Evolutionary conservation across 2,888 invertebrate species (phyloP).

Genomic region (Scaptomyza flava): DNA sequence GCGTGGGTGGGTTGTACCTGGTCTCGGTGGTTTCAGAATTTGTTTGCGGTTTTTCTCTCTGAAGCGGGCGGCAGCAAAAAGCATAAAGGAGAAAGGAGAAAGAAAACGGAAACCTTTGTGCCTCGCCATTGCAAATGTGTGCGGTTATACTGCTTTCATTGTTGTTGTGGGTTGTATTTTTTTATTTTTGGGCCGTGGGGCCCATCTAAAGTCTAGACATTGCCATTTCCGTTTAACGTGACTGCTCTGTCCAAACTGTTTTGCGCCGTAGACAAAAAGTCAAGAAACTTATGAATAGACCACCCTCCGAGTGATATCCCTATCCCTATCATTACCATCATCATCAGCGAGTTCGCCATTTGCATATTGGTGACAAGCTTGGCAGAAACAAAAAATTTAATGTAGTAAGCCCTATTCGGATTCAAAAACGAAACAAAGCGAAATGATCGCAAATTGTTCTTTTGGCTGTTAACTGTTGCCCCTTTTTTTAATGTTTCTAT

Average conservation of each 20-base stretch:
- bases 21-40: constrained; percentile 51
- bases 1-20: background rate
- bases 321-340: constrained; percentile 23
- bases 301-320: constrained; percentile 21
- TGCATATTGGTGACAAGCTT: constrained; percentile 52
- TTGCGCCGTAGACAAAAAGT: constrained; percentile 13
- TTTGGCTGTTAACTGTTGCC: constrained; percentile 16
- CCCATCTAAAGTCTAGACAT: constrained; percentile 69
- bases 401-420: constrained; percentile 3
- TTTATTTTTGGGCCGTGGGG: constrained; percentile 20
- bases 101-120: constrained; percentile 59
- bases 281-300: constrained; percentile 14
- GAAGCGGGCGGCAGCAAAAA: constrained; percentile 25
- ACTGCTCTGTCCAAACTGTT: constrained; percentile 42
- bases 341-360: constrained; percentile 37
- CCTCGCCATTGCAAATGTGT: constrained; percentile 53
- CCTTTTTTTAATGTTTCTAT: constrained; percentile 20
- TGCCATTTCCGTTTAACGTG: constrained; percentile 78
- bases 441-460: constrained; percentile 1
- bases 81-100: constrained; percentile 35
- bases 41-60: constrained; percentile 54
- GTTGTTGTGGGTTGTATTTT: constrained; percentile 1
- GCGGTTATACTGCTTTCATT: constrained; percentile 44
- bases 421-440: constrained; percentile 12
- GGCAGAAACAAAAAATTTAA: constrained; percentile 8